A percentile compares a stretch with the other conserved stretches of the same genome.
phyloP scores from a whole-genome alignment of 2,797 vertebrate species.

The Aplochiton taeniatus region DNA sequence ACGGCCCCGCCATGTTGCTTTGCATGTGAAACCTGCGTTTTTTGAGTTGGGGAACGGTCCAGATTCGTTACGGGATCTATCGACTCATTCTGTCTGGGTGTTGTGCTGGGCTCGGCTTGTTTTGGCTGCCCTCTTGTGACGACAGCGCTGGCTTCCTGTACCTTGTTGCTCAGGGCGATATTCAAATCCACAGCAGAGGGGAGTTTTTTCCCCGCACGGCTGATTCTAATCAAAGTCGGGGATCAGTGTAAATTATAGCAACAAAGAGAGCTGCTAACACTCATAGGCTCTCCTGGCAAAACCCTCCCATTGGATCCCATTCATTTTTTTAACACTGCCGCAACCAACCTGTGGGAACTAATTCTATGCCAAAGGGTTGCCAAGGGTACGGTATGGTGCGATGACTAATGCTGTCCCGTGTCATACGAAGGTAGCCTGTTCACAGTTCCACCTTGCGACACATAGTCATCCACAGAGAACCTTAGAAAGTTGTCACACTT shows the following conservation, averaged over 20 bases:
- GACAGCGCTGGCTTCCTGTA: conserved; percentile 56
- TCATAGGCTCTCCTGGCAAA: conserved; percentile 40
- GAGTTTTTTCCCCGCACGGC: conserved; percentile 7
- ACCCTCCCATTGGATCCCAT: conserved; percentile 51
- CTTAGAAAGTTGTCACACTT: too few species aligned
- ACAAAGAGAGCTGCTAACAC: conserved; percentile 30
- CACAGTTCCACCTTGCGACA: not conserved
- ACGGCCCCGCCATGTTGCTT: conserved; percentile 46
- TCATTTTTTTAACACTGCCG: conserved; percentile 49
- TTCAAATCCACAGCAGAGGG: conserved; percentile 48
- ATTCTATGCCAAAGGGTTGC: conserved; percentile 47
- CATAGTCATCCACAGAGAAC: too few species aligned
- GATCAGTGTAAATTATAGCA: conserved; percentile 30
- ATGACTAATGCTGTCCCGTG: too few species aligned
- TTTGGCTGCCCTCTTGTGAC: conserved; percentile 32
- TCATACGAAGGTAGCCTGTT: conserved; percentile 39
- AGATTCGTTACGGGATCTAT: too few species aligned
- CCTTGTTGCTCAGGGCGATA: conserved; percentile 50
- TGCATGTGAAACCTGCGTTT: conserved; percentile 57
- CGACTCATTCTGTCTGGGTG: conserved; percentile 46
- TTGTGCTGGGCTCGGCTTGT: conserved; percentile 41
- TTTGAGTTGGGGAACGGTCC: conserved; percentile 52
- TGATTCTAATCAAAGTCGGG: conserved; percentile 40
- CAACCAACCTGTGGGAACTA: conserved; percentile 31
- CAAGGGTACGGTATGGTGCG: conserved; percentile 39